Base-by-base conservation (phyloP, 2,113 vertebrate species). In the Leiothrix lutea region DNA sequence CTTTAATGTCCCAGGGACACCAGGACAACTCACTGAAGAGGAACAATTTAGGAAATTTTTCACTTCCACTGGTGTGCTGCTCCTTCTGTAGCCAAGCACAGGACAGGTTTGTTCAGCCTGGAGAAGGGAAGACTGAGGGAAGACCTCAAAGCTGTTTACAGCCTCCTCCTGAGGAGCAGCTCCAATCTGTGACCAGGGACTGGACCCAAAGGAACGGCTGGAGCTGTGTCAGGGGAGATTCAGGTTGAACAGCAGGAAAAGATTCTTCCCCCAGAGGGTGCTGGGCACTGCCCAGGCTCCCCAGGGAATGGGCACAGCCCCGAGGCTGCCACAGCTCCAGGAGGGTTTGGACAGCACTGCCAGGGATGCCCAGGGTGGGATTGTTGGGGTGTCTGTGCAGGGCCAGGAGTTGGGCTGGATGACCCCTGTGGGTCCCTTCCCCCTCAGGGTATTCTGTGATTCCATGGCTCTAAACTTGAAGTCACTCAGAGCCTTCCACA, bases 271-370 rank as follows among this genome's bases (percentile, higher is more conserved):
- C 24, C 17, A 35, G 16, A 60, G 24, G 36, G 29, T 74, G 45
- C 28, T n/a, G 40, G 29, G 78, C 78, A 81, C 53, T 53, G 78
- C 14, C 10, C 78, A 89, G 61, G 61, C 53, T 82, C 21, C 70
- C 79, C 79, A 82, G 62, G 25, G 71, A 81, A 58, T 22, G 86
- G 45, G 2, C 45, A 45, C 2, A 0, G 45, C 38, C 23, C n/a
- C 0, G 0, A 22, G 78, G 53, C 53, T 81, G 70, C 28, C 78
- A 74, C 28, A 90, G 71, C 71, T 77, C 54, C 29, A 69, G 62
- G 22, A 29, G 44, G 0, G 3, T 6, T 57, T 50, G 44, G 50
- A 12, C 54, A 74, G 0, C 0, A 0, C 12, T 57, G 0, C 0
- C 33, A 75, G 54, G 61, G 24, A 40, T 73, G 70, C 24, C 0